A percentile compares a stretch with the other conserved stretches of the same genome.
Conservation (phyloP, 2,113 vertebrate genomes). For the Sarotherodon lohbergeri region DNA sequence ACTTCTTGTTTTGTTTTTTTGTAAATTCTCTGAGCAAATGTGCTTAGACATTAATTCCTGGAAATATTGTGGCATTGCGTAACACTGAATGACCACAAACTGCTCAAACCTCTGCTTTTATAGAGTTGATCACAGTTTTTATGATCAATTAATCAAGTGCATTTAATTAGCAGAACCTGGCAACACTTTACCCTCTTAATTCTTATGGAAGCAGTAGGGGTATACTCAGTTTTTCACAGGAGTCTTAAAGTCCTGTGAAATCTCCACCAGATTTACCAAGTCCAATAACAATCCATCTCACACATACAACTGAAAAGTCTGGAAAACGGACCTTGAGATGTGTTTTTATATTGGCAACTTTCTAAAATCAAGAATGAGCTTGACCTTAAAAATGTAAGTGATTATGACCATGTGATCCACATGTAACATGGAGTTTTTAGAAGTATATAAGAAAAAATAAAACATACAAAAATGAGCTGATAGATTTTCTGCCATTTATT, state of each 20-base stretch:
- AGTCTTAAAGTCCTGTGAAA: background rate
- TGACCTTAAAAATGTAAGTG: background rate
- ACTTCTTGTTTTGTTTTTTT: background rate
- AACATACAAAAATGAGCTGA: background rate
- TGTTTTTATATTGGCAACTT: background rate
- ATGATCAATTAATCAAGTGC: background rate
- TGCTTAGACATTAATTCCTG: background rate
- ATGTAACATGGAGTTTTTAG: background rate
- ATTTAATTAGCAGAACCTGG: background rate
- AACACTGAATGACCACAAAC: background rate
- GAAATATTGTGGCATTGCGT: background rate
- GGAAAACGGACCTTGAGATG: background rate
- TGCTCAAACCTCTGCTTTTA: background rate
- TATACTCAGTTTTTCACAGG: background rate
- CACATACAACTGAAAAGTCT: background rate
- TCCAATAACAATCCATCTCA: background rate
- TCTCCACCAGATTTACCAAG: background rate
- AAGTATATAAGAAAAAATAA: background rate
- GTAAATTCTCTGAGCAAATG: background rate
- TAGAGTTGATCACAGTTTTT: background rate
- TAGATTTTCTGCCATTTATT: background rate
- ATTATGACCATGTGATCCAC: background rate
- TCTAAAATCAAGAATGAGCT: background rate
- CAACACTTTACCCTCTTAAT: background rate
- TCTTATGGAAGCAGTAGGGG: background rate